Evolutionary conservation across 2,888 invertebrate genomes (phyloP).

Genomic region (Laspeyria flexula): DNA sequence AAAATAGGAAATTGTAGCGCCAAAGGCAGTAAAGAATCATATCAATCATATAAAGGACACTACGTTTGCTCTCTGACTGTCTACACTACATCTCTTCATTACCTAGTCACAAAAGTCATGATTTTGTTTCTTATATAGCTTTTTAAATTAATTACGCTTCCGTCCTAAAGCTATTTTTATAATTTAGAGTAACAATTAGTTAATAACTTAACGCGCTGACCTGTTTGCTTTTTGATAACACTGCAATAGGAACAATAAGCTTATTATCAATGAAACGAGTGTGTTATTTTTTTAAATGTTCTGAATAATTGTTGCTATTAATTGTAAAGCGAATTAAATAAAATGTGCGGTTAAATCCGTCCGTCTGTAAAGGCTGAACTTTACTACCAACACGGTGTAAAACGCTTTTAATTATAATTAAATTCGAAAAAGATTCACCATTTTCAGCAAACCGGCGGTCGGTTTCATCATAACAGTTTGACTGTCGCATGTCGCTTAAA

Average conservation of each 20-base stretch:
- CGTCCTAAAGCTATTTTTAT: conserved; percentile 54
- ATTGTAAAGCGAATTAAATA: conserved; percentile 44
- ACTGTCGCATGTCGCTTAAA: conserved; percentile 1
- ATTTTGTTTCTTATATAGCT: conserved; percentile 25
- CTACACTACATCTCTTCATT: conserved; percentile 12
- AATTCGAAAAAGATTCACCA: conserved; percentile 33
- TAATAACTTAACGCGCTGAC: conserved; percentile 9
- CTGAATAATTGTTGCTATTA: conserved; percentile 24
- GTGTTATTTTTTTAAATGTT: background rate
- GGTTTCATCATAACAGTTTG: conserved; percentile 13
- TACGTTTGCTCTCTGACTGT: conserved; percentile 18
- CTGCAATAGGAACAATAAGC: background rate
- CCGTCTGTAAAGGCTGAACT: conserved; percentile 63
- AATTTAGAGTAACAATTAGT: conserved; percentile 30
- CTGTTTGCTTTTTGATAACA: background rate
- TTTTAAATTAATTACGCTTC: conserved; percentile 55
- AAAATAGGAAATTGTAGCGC: conserved; percentile 45
- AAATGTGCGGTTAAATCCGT: conserved; percentile 64
- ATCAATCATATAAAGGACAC: conserved; percentile 52
- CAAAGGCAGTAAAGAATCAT: conserved; percentile 67
- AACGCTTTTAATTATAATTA: conserved; percentile 47
- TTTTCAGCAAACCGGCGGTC: conserved; percentile 21
- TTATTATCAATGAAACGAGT: background rate
- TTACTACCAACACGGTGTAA: conserved; percentile 39
- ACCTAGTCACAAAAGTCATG: conserved; percentile 7